Evolutionary conservation across 2,888 invertebrate genomes (phyloP).

Genomic region (Drosophila longiperda): DNA sequence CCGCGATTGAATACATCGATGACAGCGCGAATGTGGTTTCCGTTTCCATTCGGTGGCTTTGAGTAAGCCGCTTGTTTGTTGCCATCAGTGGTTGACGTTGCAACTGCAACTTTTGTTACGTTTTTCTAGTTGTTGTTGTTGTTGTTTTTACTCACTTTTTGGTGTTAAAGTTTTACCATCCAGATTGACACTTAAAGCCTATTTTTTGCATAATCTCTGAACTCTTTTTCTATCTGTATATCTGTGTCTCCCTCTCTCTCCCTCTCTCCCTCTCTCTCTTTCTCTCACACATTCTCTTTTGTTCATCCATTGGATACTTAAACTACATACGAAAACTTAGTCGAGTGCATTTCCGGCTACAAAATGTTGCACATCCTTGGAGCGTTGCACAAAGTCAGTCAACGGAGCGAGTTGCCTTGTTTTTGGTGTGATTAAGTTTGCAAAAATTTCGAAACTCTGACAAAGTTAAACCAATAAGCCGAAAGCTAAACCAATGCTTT

Average conservation of each 20-base stretch:
- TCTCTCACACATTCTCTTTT: not conserved
- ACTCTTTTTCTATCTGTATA: not conserved
- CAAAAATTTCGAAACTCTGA: conserved; percentile 42
- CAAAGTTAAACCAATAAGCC: conserved; percentile 39
- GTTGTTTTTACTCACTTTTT: conserved; percentile 24
- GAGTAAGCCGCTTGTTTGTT: conserved; percentile 41
- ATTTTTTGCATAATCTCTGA: conserved; percentile 6
- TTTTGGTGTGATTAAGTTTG: conserved; percentile 56
- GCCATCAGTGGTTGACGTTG: conserved; percentile 46
- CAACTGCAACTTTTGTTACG: conserved; percentile 14
- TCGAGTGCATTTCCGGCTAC: conserved; percentile 66
- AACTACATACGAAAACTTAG: conserved; percentile 48
- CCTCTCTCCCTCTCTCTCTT: not conserved
- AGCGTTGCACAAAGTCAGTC: conserved; percentile 39
- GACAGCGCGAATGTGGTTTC: conserved; percentile 47
- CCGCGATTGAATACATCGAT: conserved; percentile 29
- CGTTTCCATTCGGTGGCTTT: conserved; percentile 42
- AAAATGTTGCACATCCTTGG: conserved; percentile 70
- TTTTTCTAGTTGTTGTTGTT: conserved; percentile 16
- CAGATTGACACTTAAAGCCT: conserved; percentile 14
- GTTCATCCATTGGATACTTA: conserved; percentile 20
- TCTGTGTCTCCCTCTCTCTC: not conserved
- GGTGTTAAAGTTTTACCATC: conserved; percentile 52
- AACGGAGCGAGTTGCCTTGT: conserved; percentile 10
- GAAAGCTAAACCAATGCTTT: conserved; percentile 10